Percentiles rank a stretch among this genome's conserved stretches.
phyloP scores from a whole-genome alignment of 2,797 vertebrate genomes.

The Simalia tracyae region DNA sequence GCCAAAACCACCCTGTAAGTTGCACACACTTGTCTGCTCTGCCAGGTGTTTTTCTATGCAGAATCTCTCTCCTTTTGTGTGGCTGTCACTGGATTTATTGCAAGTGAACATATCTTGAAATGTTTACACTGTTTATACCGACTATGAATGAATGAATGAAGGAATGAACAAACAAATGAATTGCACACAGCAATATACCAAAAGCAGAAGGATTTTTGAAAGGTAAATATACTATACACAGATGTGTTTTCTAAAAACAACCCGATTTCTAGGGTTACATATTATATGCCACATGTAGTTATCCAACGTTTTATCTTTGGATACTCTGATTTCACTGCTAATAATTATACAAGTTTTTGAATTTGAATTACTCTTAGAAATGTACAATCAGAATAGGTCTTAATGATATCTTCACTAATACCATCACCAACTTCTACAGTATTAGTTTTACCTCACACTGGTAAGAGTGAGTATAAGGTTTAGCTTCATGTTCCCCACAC shows the following conservation, averaged over 20 bases:
- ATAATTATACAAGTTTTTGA: neutral
- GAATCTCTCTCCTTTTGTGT: neutral
- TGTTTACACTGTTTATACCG: neutral
- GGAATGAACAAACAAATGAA: too few species aligned
- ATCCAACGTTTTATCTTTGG: neutral
- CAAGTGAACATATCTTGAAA: neutral
- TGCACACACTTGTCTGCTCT: neutral
- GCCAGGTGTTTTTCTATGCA: neutral
- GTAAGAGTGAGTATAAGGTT: neutral
- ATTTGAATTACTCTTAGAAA: neutral
- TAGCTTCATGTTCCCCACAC: neutral
- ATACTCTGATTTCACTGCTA: neutral
- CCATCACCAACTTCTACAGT: neutral
- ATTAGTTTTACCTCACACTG: neutral
- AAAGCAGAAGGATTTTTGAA: neutral
- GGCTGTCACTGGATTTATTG: neutral
- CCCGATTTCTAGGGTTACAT: neutral
- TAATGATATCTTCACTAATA: neutral
- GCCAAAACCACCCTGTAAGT: neutral
- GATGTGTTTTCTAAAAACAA: neutral
- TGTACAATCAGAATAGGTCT: neutral
- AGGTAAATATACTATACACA: neutral
- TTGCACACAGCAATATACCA: neutral
- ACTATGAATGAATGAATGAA: neutral
- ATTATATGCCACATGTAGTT: neutral